These are phyloP conservation scores for Adelognathus sp. DNA, from an alignment of 2,888 invertebrate species.

Conservation along the genomic window DNA sequence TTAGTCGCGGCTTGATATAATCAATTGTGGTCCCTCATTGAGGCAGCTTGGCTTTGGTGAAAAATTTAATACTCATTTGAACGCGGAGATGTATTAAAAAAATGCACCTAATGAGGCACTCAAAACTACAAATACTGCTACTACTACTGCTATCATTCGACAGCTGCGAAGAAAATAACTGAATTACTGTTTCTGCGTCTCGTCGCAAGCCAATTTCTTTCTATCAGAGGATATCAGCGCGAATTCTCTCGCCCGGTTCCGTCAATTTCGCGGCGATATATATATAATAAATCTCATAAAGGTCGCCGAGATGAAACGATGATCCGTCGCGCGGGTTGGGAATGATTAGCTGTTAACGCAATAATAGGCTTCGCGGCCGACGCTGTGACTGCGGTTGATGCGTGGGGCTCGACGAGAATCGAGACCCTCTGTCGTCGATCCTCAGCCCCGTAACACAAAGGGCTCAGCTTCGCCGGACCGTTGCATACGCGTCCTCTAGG, in stretches of 20 bases:
- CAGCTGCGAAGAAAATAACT: not conserved
- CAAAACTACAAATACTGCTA: not conserved
- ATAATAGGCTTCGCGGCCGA: slow-evolving; percentile 68
- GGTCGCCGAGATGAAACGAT: slow-evolving; percentile 48
- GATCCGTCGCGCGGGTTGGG: slow-evolving; percentile 56
- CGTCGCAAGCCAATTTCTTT: not conserved
- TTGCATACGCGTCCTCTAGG: slow-evolving; percentile 40
- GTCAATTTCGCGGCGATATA: slow-evolving; percentile 3
- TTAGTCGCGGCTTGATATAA: not conserved
- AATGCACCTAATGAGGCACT: too few species aligned
- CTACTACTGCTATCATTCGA: not conserved
- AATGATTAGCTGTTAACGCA: slow-evolving; percentile 73
- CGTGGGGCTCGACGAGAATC: slow-evolving; percentile 53
- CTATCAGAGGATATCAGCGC: not conserved
- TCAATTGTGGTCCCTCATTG: too few species aligned
- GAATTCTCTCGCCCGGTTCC: slow-evolving; percentile 28
- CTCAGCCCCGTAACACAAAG: slow-evolving; percentile 56
- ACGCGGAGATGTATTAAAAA: too few species aligned
- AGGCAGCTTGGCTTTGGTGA: too few species aligned
- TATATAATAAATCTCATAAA: slow-evolving; percentile 49
- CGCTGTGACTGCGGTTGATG: slow-evolving; percentile 59
- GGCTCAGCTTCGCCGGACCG: slow-evolving; percentile 35
- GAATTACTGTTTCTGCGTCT: not conserved
- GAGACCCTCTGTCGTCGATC: slow-evolving; percentile 63
- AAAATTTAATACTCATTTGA: too few species aligned